A percentile compares a stretch with the other conserved stretches of the same genome.
Evolutionary conservation across 2,113 vertebrate genomes (phyloP).

Genomic region (Strix aluco): DNA sequence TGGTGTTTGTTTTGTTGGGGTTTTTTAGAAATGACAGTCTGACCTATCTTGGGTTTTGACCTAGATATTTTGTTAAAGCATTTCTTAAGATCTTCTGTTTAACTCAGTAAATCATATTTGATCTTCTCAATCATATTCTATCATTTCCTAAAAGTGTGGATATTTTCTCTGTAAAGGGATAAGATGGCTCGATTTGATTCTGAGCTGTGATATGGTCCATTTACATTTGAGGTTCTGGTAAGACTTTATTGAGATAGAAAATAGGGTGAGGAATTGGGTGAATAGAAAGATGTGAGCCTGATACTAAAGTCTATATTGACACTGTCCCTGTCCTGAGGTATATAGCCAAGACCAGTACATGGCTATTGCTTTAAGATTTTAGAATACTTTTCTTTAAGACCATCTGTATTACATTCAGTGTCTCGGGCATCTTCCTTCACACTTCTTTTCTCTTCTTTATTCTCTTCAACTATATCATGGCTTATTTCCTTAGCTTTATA

Average conservation of each 20-base stretch:
- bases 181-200: background rate
- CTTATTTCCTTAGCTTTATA: background rate
- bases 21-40: background rate
- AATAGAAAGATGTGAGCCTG: background rate
- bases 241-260: background rate
- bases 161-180: background rate
- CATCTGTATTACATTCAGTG: background rate
- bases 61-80: background rate
- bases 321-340: background rate
- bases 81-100: background rate
- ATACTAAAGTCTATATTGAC: rapidly evolving
- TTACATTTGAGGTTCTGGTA: background rate
- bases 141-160: background rate
- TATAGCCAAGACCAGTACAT: rapidly evolving
- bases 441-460: background rate
- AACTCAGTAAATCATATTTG: background rate
- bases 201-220: rapidly evolving
- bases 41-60: background rate
- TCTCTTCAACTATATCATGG: background rate
- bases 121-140: background rate
- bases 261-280: background rate
- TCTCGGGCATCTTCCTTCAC: background rate
- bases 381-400: background rate
- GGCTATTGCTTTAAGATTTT: background rate
- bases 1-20: background rate